Base-by-base conservation (phyloP, 2,888 invertebrate genomes). In the Thymelicus sylvestris region DNA sequence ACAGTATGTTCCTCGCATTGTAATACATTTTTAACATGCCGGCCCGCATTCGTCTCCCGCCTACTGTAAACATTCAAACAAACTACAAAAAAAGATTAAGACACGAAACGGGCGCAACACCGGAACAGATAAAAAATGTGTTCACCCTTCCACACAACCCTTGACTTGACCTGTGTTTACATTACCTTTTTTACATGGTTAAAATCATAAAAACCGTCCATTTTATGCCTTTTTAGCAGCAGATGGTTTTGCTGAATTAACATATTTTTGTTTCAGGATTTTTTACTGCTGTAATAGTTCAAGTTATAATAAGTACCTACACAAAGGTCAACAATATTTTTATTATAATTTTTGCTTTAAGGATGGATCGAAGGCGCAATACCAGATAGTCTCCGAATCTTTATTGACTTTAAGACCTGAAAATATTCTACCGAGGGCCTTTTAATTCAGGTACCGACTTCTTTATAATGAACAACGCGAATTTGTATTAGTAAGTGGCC, bases 281-380 rank as follows among this genome's bases (percentile, higher is more conserved):
- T 31, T 38, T 66, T 57, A 15, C 10, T 55, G 10, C 10, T 24
- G 24, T 55, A 24, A 24, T 55, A 12, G 8, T 19, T 55, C 0
- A 24, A 52, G 52, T 19, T 2, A 12, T 24, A 12, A 10, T 12
- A 55, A 10, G 55, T 55, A 55, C n/a, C n/a, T n/a, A n/a, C 24
- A 55, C 55, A 12, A 24, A 52, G 7, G 8, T 55, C 57, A 31
- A 38, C n/a, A 48, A 48, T 59, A 38, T 10, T 61, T 61, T 24
- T 39, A 59, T 31, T 50, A 7, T 39, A 59, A n/a, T 39, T 84
- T 71, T 71, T 71, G 66, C 52, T 90, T 86, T 76, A 86, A 92
- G 91, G 92, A 86, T 84, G 91, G 90, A 88, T 84, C 90, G 91
- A 85, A 78, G 91, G 91, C 92, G 92, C 92, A 92, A 92, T 90